phyloP scores from a whole-genome alignment of 1,140 invertebrate species.

The Diuraphis noxia region DNA sequence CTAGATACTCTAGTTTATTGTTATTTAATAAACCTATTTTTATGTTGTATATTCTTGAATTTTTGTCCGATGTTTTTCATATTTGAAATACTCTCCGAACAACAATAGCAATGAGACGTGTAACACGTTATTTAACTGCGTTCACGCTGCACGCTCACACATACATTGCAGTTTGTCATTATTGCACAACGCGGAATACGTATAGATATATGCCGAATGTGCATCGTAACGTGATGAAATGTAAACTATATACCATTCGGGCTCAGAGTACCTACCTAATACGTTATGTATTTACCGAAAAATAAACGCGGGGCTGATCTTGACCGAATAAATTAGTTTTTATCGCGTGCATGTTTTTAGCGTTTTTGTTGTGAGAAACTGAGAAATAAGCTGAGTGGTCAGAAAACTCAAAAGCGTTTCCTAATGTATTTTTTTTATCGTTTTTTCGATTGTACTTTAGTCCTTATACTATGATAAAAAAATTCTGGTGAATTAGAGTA shows the following conservation, averaged over 20 bases:
- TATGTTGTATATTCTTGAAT: not conserved
- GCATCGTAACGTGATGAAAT: not conserved
- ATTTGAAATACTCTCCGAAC: not conserved
- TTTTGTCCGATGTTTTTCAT: not conserved
- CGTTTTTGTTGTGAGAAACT: not conserved
- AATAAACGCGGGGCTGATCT: not conserved
- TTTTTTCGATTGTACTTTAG: too few relatives aligned
- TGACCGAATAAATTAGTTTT: not conserved
- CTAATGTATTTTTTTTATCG: not conserved
- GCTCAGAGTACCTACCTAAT: not conserved
- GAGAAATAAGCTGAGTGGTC: not conserved
- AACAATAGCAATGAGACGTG: constrained; percentile 33
- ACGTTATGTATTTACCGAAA: not conserved
- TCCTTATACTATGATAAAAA: not conserved
- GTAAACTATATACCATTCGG: not conserved
- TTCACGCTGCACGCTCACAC: not conserved
- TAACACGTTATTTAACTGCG: constrained; percentile 22
- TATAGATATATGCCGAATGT: not conserved
- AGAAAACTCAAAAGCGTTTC: not conserved
- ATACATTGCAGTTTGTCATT: not conserved
- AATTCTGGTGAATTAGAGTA: not conserved
- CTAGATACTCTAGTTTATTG: constrained; percentile 15
- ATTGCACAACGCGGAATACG: not conserved
- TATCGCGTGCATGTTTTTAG: not conserved
- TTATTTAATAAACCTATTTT: constrained; percentile 25